Percentiles rank a stretch among this genome's conserved stretches.
These are phyloP conservation scores for Sterna hirundo DNA, from an alignment of 2,113 vertebrate species.

Conservation along the genomic window DNA sequence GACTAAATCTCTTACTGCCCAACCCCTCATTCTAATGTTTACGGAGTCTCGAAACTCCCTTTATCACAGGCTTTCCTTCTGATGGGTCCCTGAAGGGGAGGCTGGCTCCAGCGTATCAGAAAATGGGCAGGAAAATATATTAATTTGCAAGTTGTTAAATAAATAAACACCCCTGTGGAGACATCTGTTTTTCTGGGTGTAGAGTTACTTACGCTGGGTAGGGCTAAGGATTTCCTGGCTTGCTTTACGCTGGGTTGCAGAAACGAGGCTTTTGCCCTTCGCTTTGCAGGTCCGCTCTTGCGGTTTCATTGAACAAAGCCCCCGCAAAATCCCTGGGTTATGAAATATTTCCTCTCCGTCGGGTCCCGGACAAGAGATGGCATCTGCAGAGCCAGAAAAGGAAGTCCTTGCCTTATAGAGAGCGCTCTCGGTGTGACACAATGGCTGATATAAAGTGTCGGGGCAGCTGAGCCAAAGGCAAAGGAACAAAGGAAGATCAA, in stretches of 20 bases:
- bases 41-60: background rate
- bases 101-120: background rate
- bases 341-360: constrained; percentile 52
- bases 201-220: constrained; percentile 42
- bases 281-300: background rate
- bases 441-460: constrained; percentile 67
- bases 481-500: constrained; percentile 48
- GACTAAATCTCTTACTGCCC: background rate
- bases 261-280: background rate
- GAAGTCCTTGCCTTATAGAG: constrained; percentile 86
- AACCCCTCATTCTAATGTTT: background rate
- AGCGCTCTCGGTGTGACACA: constrained; percentile 71
- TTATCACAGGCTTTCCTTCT: background rate
- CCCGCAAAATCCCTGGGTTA: constrained; percentile 46
- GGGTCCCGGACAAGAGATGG: constrained; percentile 60
- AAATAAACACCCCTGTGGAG: constrained; percentile 43
- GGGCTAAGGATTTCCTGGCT: constrained; percentile 45
- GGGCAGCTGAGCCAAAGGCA: constrained; percentile 35
- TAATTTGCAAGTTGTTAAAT: constrained; percentile 50
- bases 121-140: constrained; percentile 15
- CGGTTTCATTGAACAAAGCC: constrained; percentile 22
- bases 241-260: background rate
- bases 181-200: constrained; percentile 56
- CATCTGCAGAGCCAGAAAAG: constrained; percentile 73
- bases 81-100: background rate